Conservation (phyloP, 1,140 invertebrate species). For the Dreissena rostriformis region DNA sequence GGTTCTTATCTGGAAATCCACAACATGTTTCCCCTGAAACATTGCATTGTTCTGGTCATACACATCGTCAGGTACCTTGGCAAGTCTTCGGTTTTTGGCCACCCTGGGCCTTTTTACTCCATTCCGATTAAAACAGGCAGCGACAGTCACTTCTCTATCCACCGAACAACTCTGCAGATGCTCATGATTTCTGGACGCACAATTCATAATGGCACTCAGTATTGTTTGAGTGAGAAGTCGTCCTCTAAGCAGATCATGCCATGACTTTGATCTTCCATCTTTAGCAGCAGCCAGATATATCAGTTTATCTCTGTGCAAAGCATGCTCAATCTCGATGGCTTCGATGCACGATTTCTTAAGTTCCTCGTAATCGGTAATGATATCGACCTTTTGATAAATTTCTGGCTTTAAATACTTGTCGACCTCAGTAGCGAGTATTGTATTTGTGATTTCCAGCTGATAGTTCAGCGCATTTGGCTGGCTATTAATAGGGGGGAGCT, state of each 20-base stretch:
- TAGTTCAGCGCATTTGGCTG: not conserved
- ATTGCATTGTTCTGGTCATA: slow-evolving; percentile 4
- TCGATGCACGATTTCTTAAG: not conserved
- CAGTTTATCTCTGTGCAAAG: not conserved
- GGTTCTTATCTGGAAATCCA: slow-evolving; percentile 61
- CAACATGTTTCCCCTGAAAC: slow-evolving; percentile 38
- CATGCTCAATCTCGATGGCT: not conserved
- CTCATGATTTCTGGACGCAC: not conserved
- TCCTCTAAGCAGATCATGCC: not conserved
- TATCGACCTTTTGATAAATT: not conserved
- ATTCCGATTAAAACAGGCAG: not conserved
- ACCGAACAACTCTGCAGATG: not conserved
- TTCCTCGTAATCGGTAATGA: not conserved
- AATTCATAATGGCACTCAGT: not conserved
- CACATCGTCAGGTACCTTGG: not conserved
- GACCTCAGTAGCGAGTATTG: not conserved
- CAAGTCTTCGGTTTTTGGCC: not conserved
- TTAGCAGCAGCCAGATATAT: not conserved
- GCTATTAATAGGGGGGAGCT: not conserved
- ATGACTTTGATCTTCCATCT: too few relatives aligned
- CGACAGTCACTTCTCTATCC: not conserved
- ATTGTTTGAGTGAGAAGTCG: not conserved
- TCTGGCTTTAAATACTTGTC: not conserved
- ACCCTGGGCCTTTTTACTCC: not conserved
- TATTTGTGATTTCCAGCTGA: not conserved